phyloP scores from a whole-genome alignment of 1,140 invertebrate species.

The Bombus sylvicola region DNA sequence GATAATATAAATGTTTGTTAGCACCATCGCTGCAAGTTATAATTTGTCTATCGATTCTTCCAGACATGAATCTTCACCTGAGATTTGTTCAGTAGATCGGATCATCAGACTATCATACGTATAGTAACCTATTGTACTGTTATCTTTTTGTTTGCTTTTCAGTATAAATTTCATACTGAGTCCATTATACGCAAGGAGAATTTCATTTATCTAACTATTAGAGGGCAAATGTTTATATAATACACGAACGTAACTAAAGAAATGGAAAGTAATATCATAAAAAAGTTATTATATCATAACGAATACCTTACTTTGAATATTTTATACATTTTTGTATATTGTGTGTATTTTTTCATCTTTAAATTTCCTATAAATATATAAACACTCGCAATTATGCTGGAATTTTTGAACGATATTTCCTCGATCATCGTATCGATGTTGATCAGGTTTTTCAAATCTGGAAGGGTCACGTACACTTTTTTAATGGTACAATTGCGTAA shows the following conservation, averaged over 20 bases:
- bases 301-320: not conserved
- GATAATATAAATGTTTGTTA: conserved; percentile 16
- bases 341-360: not conserved
- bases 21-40: not conserved
- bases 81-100: not conserved
- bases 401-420: not conserved
- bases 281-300: not conserved
- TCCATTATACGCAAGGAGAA: too few relatives aligned
- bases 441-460: conserved; percentile 6
- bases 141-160: not conserved
- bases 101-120: too few relatives aligned
- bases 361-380: not conserved
- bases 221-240: too few relatives aligned
- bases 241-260: too few relatives aligned
- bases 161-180: too few relatives aligned
- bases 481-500: conserved; percentile 28
- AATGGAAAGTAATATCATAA: not conserved
- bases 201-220: too few relatives aligned
- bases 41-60: conserved; percentile 7
- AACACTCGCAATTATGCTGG: not conserved
- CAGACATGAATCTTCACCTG: not conserved
- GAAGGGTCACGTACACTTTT: conserved; percentile 18
- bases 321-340: not conserved
- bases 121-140: too few relatives aligned
- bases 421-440: not conserved